Conservation (phyloP, 2,797 vertebrate genomes). For the Pseudocheirus occidentalis region DNA sequence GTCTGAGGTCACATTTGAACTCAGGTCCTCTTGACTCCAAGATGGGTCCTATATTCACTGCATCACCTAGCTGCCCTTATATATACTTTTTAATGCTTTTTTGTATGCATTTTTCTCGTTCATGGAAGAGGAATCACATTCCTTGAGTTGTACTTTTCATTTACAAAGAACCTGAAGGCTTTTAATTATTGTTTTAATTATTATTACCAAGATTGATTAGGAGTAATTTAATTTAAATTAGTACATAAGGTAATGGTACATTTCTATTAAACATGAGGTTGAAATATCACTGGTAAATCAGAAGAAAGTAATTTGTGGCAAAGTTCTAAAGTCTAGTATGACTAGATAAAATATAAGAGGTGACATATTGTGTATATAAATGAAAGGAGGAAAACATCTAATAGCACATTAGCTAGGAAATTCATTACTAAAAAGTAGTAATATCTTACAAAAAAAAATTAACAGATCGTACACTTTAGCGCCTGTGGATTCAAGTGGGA, state of each 20-base stretch:
- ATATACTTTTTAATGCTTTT: not conserved
- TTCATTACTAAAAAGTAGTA: slow-evolving; percentile 58
- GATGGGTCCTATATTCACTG: no score
- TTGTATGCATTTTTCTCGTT: not conserved
- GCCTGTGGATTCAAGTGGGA: slow-evolving; percentile 73
- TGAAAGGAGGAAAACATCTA: slow-evolving; percentile 42
- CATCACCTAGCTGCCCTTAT: no score
- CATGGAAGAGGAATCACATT: not conserved
- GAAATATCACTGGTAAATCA: not conserved
- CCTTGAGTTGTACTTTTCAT: not conserved
- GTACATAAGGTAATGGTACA: not conserved
- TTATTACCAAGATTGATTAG: not conserved
- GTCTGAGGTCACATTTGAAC: no score
- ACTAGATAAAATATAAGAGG: not conserved
- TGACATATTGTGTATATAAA: not conserved
- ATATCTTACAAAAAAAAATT: slow-evolving; percentile 69
- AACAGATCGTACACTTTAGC: slow-evolving; percentile 77
- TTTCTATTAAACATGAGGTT: not conserved
- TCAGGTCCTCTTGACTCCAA: no score
- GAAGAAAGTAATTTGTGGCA: not conserved
- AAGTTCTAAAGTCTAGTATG: not conserved
- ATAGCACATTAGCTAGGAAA: slow-evolving; percentile 54
- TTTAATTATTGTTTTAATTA: not conserved
- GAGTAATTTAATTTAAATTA: not conserved
- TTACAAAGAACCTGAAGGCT: not conserved